Evolutionary conservation across 1,140 invertebrate species (phyloP), one percentile per base, ranked within the genome.

Genomic region (Saccostrea echinata): DNA sequence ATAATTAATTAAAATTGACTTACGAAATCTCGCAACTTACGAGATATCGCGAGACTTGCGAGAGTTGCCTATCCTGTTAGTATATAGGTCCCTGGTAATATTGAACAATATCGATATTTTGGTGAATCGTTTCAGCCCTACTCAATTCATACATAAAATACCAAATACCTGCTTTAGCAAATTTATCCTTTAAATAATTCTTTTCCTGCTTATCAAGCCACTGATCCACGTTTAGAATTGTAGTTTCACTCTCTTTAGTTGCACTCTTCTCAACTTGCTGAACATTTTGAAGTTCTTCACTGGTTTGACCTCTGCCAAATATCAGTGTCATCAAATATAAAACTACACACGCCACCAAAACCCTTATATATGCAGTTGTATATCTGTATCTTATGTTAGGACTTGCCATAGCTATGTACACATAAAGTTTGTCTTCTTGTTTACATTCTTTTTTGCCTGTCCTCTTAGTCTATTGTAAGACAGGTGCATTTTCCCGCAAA

Each of bases 151-250:
- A n/a, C n/a, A n/a, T 57, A 18, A 18, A 16, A 21, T 30, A 71
- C 13, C 30, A 33, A 30, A 71, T 71, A 71, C 68, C 68, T 71
- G 68, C 68, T 71, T 71, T 30, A 2, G 68, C 68, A 71, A 71
- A 71, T n/a, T 0, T 30, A 33, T 71, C 68, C 68, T 71, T 71
- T 0, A 71, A 33, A 12, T 71, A 30, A 35, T 0, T 27, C 27
- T 33, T n/a, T 6, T 71, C 30, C 30, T 71, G 27, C 24, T 71
- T 13, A n/a, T 11, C 13, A 30, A 71, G 68, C 68, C 68, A 71
- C 11, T 18, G 68, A 9, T 71, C 24, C 9, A 71, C 27, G 11
- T 27, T 71, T 13, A 71, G 11, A 12, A 24, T 13, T 30, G 24
- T 33, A 71, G 11, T 12, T 33, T 71, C 35, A 43, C 35, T 43